phyloP scores from a whole-genome alignment of 2,888 invertebrate genomes.

The Microplitis deprimator region DNA sequence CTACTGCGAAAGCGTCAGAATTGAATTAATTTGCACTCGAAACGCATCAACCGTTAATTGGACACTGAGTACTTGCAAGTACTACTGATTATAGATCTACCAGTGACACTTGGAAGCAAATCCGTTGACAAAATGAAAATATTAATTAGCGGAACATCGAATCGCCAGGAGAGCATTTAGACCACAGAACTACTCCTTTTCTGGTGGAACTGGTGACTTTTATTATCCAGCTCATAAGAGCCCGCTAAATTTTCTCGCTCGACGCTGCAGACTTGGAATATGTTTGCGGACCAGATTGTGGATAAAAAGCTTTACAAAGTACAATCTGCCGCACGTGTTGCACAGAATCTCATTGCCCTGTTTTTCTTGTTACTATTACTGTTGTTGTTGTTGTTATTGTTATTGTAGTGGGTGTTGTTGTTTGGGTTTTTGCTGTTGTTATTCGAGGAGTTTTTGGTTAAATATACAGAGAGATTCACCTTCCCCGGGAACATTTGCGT shows the following conservation, averaged over 20 bases:
- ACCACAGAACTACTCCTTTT: background rate
- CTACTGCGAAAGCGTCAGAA: background rate
- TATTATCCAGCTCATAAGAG: slow-evolving; percentile 41
- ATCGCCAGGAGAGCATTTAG: background rate
- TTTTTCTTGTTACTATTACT: slow-evolving; percentile 5
- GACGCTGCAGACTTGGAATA: slow-evolving; percentile 38
- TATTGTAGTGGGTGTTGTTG: no score
- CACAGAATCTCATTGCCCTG: slow-evolving; percentile 37
- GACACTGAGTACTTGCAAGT: no score
- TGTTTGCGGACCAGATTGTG: slow-evolving; percentile 26
- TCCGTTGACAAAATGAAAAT: background rate
- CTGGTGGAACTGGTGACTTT: slow-evolving; percentile 25
- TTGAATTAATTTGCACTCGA: background rate
- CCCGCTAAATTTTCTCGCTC: slow-evolving; percentile 46
- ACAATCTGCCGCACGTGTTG: slow-evolving; percentile 52
- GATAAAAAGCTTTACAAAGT: slow-evolving; percentile 53
- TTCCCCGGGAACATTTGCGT: background rate
- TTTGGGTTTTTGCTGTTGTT: no score
- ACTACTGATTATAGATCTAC: no score
- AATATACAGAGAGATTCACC: no score
- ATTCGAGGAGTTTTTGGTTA: no score
- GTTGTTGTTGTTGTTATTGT: no score
- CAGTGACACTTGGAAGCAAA: no score
- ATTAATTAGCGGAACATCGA: slow-evolving; percentile 5
- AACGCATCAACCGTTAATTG: background rate